Conservation (phyloP, 2,888 invertebrate genomes). For the Caenorhabditis sp. region DNA sequence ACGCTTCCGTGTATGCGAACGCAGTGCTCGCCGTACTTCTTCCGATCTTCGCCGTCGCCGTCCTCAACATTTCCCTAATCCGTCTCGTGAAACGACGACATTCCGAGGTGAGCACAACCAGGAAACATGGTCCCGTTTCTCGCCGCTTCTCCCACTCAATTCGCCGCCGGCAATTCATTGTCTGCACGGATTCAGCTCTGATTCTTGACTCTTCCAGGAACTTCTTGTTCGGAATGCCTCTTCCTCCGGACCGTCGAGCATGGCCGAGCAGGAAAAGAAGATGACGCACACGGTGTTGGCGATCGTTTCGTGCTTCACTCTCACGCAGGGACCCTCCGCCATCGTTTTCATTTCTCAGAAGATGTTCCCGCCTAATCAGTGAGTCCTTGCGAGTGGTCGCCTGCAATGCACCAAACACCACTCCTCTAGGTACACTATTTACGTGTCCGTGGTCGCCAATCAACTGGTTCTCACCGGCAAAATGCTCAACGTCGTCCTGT, state of each 20-base stretch:
- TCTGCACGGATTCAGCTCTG: slow-evolving; percentile 4
- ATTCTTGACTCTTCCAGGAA: slow-evolving; percentile 32
- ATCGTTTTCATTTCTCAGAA: slow-evolving; percentile 59
- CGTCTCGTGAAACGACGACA: slow-evolving; percentile 64
- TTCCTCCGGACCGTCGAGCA: slow-evolving; percentile 40
- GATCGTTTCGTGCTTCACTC: slow-evolving; percentile 69
- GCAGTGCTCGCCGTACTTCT: slow-evolving; percentile 62
- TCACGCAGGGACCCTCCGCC: slow-evolving; percentile 68
- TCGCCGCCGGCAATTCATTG: slow-evolving; percentile 3
- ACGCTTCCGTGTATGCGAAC: slow-evolving; percentile 54
- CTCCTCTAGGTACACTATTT: slow-evolving; percentile 44
- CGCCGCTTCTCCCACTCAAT: slow-evolving; percentile 22
- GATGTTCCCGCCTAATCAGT: slow-evolving; percentile 55
- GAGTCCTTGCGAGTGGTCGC: slow-evolving; percentile 2
- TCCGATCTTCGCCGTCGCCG: slow-evolving; percentile 65
- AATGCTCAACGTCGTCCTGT: slow-evolving; percentile 76
- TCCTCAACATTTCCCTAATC: slow-evolving; percentile 65
- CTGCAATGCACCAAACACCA: not conserved
- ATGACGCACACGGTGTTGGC: slow-evolving; percentile 70
- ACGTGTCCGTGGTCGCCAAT: slow-evolving; percentile 61
- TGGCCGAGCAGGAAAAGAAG: slow-evolving; percentile 67
- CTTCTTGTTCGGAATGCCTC: slow-evolving; percentile 55
- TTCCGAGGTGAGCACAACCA: slow-evolving; percentile 52
- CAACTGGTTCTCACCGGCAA: slow-evolving; percentile 70
- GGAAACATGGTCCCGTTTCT: slow-evolving; percentile 1